Conservation (phyloP, 2,888 invertebrate genomes). For the Chrysina gloriosa region DNA sequence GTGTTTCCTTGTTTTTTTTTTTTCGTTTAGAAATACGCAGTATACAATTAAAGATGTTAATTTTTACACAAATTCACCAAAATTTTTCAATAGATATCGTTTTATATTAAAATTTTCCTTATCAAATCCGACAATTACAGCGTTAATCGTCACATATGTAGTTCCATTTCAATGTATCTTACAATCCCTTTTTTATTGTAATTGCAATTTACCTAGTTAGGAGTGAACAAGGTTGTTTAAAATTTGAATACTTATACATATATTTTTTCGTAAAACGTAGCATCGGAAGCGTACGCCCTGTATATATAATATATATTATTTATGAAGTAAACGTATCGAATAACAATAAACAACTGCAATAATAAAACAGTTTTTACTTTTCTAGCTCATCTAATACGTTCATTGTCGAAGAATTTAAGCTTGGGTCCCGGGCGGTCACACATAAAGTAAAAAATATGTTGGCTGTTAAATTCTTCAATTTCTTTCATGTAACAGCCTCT, state of each 20-base stretch:
- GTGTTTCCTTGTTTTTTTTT: slow-evolving; percentile 12
- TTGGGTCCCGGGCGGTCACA: not conserved
- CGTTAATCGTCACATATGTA: slow-evolving; percentile 15
- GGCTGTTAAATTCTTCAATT: too few species aligned
- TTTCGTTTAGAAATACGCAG: slow-evolving; percentile 40
- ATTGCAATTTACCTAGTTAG: slow-evolving; percentile 15
- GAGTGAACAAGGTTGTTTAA: not conserved
- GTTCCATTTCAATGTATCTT: slow-evolving; percentile 24
- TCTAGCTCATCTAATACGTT: slow-evolving; percentile 4
- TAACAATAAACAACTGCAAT: slow-evolving; percentile 14
- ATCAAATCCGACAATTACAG: slow-evolving; percentile 22
- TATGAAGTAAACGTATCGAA: not conserved
- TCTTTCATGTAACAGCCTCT: too few species aligned
- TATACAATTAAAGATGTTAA: slow-evolving; percentile 37
- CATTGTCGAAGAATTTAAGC: not conserved
- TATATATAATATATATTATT: slow-evolving; percentile 8
- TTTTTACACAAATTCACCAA: slow-evolving; percentile 35
- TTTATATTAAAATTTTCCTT: slow-evolving; percentile 2
- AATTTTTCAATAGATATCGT: slow-evolving; percentile 34
- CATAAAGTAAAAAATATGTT: not conserved
- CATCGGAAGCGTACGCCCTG: slow-evolving; percentile 28
- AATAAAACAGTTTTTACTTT: not conserved
- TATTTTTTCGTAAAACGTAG: slow-evolving; percentile 4
- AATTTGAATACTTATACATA: not conserved
- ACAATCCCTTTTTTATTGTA: slow-evolving; percentile 16